Evolutionary conservation across 2,797 vertebrate species (phyloP), one percentile per base, ranked within the genome.

Genomic region (Rhynchonycteris naso): DNA sequence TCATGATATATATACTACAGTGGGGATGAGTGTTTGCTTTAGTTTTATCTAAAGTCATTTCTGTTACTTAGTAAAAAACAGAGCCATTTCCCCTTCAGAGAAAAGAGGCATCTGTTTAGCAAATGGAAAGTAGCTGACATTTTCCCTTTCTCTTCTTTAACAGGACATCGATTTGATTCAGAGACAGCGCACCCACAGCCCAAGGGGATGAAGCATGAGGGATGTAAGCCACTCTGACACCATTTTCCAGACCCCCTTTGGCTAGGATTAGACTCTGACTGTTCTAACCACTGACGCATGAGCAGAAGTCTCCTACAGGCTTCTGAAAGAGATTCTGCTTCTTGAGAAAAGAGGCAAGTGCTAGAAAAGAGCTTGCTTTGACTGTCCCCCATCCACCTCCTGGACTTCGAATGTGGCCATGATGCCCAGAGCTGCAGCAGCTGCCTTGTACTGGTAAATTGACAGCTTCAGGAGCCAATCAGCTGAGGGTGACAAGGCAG

Each of bases 11-110:
- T 69, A n/a, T 5, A n/a, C n/a, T n/a, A n/a, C n/a, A 50, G 35
- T 10, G n/a, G 43, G 65, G 80, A 58, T 66, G 50, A 38, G 18
- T 88, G 68, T 80, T 47, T n/a, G 58, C 69, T 88, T 85, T 54
- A 28, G 47, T 86, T 96, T 93, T 88, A 47, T 71, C 93, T 94
- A 33, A 89, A n/a, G 52, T 78, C 50, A 80, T 79, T 85, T 94
- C 78, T 76, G 61, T 66, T 90, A 26, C 75, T 26, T 76, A 88
- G 30, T 79, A 56, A 61, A 93, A 93, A 87, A 91, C 12, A 88
- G 82, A 38, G 50, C 22, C 18, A 35, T 72, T 94, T 92, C 30
- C 65, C 81, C 59, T 93, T 58, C 47, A 86, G 63, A 90, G 61
- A 69, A 79, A 94, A 90, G 74, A 47, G 56, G 4, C n/a, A 58